Conservation (phyloP, 2,797 vertebrate genomes). For the Tragopan temminckii region DNA sequence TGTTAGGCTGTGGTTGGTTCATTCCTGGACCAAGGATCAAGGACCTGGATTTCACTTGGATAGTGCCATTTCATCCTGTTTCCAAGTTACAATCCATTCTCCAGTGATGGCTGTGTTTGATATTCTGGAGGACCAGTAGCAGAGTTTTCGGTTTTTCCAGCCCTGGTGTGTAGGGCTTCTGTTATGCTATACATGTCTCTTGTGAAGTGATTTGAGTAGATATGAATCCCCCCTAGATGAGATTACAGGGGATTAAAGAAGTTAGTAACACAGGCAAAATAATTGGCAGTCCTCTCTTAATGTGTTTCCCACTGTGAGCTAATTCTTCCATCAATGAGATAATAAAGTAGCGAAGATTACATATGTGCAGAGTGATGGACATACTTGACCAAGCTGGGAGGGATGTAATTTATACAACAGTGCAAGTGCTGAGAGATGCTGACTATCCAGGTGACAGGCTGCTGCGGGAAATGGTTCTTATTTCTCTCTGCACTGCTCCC, state of each 20-base stretch:
- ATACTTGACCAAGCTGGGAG: constrained; percentile 63
- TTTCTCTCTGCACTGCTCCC: constrained; percentile 54
- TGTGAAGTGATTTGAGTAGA: constrained; percentile 46
- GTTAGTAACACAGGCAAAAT: constrained; percentile 18
- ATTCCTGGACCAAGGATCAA: background rate
- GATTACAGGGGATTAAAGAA: constrained; percentile 69
- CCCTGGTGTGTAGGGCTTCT: background rate
- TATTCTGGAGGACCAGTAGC: background rate
- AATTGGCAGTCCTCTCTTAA: constrained; percentile 58
- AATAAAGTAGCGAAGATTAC: constrained; percentile 69
- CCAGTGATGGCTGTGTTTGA: background rate
- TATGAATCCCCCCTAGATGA: constrained; percentile 46
- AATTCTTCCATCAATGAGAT: constrained; percentile 72
- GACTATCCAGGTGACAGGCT: constrained; percentile 63
- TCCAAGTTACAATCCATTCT: background rate
- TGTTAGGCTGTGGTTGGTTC: constrained; percentile 4
- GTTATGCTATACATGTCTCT: constrained; percentile 12
- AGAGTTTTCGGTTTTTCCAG: constrained; percentile 2
- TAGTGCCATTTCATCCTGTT: background rate
- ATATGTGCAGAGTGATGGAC: constrained; percentile 70
- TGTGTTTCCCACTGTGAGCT: constrained; percentile 64
- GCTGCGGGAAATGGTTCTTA: background rate
- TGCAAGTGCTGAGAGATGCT: constrained; percentile 70
- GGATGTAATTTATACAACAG: constrained; percentile 69
- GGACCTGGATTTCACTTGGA: background rate